Evolutionary conservation across 2,113 vertebrate genomes (phyloP), one percentile per base, ranked within the genome.

Genomic region (Cavia aperea): DNA sequence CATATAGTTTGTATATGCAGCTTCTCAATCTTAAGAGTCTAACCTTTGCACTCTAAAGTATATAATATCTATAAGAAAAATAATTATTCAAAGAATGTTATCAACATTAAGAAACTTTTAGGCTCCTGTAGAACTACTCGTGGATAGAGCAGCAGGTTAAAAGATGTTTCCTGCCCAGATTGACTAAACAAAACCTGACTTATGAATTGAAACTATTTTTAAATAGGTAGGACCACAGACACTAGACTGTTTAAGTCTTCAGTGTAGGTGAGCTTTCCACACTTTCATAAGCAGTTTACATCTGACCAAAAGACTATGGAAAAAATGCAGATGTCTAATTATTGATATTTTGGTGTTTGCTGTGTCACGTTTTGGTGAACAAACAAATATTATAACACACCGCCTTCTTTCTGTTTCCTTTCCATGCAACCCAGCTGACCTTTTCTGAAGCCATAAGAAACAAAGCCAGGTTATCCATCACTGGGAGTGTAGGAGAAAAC

Each of bases 361-460:
- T 97, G 97, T 98, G 93, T 87, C 88, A 36, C 23, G 1, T 31
- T 33, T 62, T 65, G 46, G 33, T 29, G 83, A 88, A 95, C 63
- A 93, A 85, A 93, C 91, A 96, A 95, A 63, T 91, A 81, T 97
- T 66, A 19, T 98, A 98, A 98, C 97, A 94, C 92, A 90, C 56
- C 39, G 23, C 89, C 1, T 90, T 83, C 89, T 96, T 58, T 95
- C 92, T 95, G 96, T 87, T 95, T 91, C 86, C 95, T 95, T 96
- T 96, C 96, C 96, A 95, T 96, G 97, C 94, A 96, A 96, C 97
- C 95, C 97, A 99, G 99, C 98, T 99, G 98, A 98, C 99, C 96
- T 99, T 99, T 98, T 99, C 99, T 96, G 98, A 99, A 99, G 99
- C 99, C 98, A 99, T 99, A 99, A 98, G 99, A 98, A 99, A 99